Evolutionary conservation across 2,797 vertebrate genomes (phyloP), one percentile per base, ranked within the genome.

Genomic region (Remorina albescens): DNA sequence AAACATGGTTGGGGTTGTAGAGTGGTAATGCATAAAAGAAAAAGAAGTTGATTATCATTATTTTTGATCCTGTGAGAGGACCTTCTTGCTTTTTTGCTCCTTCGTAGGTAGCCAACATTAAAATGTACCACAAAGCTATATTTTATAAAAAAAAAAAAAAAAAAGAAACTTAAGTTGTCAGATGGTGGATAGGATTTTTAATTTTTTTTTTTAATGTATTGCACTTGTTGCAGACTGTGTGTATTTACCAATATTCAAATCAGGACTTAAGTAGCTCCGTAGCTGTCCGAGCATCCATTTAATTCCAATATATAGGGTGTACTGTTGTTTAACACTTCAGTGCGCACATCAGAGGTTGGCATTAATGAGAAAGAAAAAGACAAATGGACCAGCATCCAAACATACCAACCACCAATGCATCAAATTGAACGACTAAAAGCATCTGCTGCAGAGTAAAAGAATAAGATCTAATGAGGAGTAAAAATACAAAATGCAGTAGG

Each of bases 361-460:
- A 26, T 41, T 26, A 4, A 58, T 36, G 9, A 47, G 55, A 15
- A 30, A n/a, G 57, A 42, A 49, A 47, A 63, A 58, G 21, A 65
- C 55, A 59, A 76, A 72, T 49, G 2, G 57, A 78, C 23, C 50
- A 54, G 66, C 66, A 87, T 82, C 71, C 65, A 66, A 19, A 46
- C 46, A 41, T 53, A 68, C 55, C 21, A 47, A 58, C 76, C 53
- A 67, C 28, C 51, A 80, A 72, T 56, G 64, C 74, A 59, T 70
- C 49, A 86, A 60, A 68, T 10, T 66, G 30, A 71, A 62, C 78
- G 44, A 74, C 77, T 71, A 62, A 86, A 84, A 79, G 63, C 60
- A 32, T 69, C 30, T 37, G 28, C 57, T 59, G 41, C 21, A 37
- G 67, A 44, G 46, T 70, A 54, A 57, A 53, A 16, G 49, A 64